Base-by-base conservation (phyloP, 1,140 invertebrate species). In the Leptestheria dahalacensis region DNA sequence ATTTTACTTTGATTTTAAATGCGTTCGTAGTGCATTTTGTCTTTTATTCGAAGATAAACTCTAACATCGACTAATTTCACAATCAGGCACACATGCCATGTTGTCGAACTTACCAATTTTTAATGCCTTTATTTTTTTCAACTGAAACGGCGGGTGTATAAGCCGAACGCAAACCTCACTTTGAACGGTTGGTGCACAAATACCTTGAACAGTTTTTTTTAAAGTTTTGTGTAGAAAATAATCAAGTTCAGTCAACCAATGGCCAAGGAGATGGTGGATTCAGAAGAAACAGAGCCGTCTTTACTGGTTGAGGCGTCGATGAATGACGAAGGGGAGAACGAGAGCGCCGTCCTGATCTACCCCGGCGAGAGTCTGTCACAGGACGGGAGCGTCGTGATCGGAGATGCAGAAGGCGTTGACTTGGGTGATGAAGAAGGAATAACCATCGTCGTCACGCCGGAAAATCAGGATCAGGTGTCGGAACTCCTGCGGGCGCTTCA, bases 371-470 rank as follows among this genome's bases (percentile, higher is more conserved):
- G 15, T 41, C 33, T 41, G 33, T 6, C 33, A 9, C 33, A 41
- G 33, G 33, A 41, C 15, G 33, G 33, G 15, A 15, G 33, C 15
- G 15, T 41, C 33, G 33, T 41, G 6, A 41, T 41, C 33, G 15
- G 33, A 6, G 33, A 41, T 9, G 33, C 23, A 20, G 24, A 56
- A 12, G 24, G 33, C 18, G 41, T 56, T 3, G 53, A 25, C 15
- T 6, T 56, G 26, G 53, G 24, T 18, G 53, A 56, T 28, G 58
- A 52, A n/a, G 58, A 60, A 28, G 58, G 58, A 1, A 60, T 60
- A 11, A 60, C 58, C n/a, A 60, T 60, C 20, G 58, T 60, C n/a
- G 58, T 60, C 0, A 60, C 58, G 2, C 58, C 58, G 15, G 58
- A 60, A 50, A 60, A 60, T 41, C 23, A 52, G 18, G 48, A 60